Evolutionary conservation across 2,888 invertebrate species (phyloP), one percentile per base, ranked within the genome.

Genomic region (Agrochola lota): DNA sequence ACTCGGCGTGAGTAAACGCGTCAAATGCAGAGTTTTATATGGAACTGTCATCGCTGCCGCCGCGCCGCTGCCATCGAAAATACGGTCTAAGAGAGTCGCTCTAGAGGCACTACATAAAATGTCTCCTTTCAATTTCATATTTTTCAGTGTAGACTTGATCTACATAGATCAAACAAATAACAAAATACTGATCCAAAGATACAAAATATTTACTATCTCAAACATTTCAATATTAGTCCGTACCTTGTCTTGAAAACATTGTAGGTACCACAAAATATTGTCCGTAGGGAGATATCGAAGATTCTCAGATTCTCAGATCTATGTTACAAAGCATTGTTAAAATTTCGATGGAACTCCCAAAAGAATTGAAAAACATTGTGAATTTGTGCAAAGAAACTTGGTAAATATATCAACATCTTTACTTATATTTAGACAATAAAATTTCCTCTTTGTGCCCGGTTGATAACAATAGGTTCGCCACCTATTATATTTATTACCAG

Each of bases 291-390:
- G 15, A 30, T 30, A 49, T 55, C 23, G 12, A 57, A 63, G 35
- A 63, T 81, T 78, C 11, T 52, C n/a, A n/a, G n/a, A n/a, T n/a
- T n/a, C n/a, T n/a, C n/a, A 71, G 35, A 73, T 73, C 30, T 46
- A 15, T 15, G 20, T 20, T 15, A 35, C 46, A 73, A 73, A 35
- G 59, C 35, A 80, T 71, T 60, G 52, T 71, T 17, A 20, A 63
- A n/a, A 55, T 62, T 30, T 55, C 11, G 2, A 60, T 62, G 2
- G 0, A 15, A 55, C 12, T 73, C 77, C 74, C 74, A 26, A 80
- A 43, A 55, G 74, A 52, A 30, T 52, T 60, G 4, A 70, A 69
- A 11, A 52, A 43, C 6, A 12, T 79, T 60, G 40, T 49, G 17
- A 59, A 59, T 20, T 15, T 11, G 8, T 30, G 0, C 11, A 12